Conservation (phyloP, 2,888 invertebrate genomes). For the Oscheius myriophilus region DNA sequence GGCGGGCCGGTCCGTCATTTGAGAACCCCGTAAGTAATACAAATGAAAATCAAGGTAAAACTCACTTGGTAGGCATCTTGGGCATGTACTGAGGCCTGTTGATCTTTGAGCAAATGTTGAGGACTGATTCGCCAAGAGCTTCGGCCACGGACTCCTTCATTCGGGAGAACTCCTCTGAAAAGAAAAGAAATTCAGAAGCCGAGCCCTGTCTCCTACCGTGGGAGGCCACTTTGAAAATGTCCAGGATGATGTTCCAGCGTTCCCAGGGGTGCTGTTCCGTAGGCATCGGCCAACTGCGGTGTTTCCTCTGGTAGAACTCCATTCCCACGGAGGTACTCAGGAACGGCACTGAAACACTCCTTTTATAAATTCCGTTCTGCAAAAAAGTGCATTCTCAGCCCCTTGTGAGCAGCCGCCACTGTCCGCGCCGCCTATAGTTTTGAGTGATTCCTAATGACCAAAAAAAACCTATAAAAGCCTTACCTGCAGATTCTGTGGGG, state of each 20-base stretch:
- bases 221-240: constrained; percentile 82
- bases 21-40: no score
- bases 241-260: constrained; percentile 93
- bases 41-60: constrained; percentile 1
- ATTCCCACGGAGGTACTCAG: constrained; percentile 57
- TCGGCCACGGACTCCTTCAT: constrained; percentile 80
- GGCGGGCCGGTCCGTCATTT: no score
- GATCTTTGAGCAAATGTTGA: constrained; percentile 93
- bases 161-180: constrained; percentile 80
- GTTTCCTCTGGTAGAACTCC: constrained; percentile 62
- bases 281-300: constrained; percentile 84
- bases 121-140: constrained; percentile 85
- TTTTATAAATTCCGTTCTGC: background rate
- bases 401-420: background rate
- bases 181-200: constrained; percentile 49
- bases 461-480: background rate
- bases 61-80: constrained; percentile 77
- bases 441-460: no score
- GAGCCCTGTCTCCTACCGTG: constrained; percentile 2
- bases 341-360: constrained; percentile 50
- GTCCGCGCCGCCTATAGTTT: background rate
- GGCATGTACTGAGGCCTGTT: constrained; percentile 95
- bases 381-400: background rate
- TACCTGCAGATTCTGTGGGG: constrained; percentile 45
- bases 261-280: constrained; percentile 96